A percentile compares a stretch with the other conserved stretches of the same genome.
phyloP scores from a whole-genome alignment of 2,113 vertebrate genomes.

The Rana temporaria region DNA sequence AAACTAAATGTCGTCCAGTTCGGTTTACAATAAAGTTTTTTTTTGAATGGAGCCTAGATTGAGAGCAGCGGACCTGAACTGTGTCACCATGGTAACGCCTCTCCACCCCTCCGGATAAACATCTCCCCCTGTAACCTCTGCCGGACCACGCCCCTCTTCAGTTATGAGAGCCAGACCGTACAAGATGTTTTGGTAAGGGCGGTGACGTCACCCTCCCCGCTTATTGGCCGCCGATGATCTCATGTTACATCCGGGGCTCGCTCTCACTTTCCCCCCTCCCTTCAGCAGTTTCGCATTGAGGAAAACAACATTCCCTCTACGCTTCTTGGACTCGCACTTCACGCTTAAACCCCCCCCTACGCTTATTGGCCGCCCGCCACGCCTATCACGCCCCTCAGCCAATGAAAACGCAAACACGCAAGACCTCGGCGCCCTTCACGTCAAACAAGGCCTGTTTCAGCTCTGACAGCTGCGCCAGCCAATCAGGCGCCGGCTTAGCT shows the following conservation, averaged over 20 bases:
- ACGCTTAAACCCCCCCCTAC: not conserved
- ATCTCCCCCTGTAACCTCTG: not conserved
- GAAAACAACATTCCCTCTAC: constrained; percentile 51
- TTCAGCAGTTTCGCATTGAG: constrained; percentile 28
- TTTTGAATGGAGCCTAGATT: too few species aligned
- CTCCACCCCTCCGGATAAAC: too few species aligned
- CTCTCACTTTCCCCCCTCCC: not conserved
- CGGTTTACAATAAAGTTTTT: too few species aligned
- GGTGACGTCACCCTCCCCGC: constrained; percentile 27
- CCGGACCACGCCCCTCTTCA: not conserved
- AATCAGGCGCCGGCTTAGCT: not conserved
- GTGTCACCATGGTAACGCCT: too few species aligned
- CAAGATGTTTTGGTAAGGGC: constrained; percentile 32
- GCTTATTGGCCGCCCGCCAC: not conserved
- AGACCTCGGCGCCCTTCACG: not conserved
- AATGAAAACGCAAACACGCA: not conserved
- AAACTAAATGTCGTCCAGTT: too few species aligned
- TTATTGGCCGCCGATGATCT: constrained; percentile 50
- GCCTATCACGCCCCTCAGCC: not conserved
- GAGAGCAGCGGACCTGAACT: too few species aligned
- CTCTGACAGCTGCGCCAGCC: not conserved
- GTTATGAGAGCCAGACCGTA: not conserved
- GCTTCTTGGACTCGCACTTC: constrained; percentile 13
- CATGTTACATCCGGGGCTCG: constrained; percentile 52
- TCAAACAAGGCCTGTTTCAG: constrained; percentile 28